Percentiles rank a stretch among this genome's conserved stretches.
Evolutionary conservation across 2,888 invertebrate genomes (phyloP).

Genomic region (Dicycla oo): DNA sequence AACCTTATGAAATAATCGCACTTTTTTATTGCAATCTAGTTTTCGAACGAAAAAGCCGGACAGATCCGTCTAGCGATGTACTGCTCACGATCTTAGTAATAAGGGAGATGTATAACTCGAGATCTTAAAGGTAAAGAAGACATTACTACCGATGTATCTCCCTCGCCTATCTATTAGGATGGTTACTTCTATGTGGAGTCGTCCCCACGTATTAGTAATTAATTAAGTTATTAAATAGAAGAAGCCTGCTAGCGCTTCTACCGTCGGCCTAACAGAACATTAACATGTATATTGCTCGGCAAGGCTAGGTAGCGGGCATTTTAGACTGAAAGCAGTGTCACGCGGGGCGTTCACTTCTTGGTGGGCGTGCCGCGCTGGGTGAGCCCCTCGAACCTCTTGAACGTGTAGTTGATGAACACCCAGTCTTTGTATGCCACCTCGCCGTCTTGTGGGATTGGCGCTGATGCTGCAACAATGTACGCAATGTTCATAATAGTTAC

Average conservation of each 20-base stretch:
- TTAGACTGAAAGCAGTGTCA: slow-evolving; percentile 62
- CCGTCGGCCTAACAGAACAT: slow-evolving; percentile 25
- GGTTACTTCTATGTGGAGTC: slow-evolving; percentile 10
- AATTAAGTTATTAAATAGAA: slow-evolving; percentile 44
- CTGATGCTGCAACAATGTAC: slow-evolving; percentile 92
- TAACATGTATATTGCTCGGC: slow-evolving; percentile 49
- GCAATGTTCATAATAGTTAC: slow-evolving; percentile 63
- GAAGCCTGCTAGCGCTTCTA: slow-evolving; percentile 49
- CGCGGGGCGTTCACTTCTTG: slow-evolving; percentile 91
- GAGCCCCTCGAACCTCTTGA: slow-evolving; percentile 99
- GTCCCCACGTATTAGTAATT: slow-evolving; percentile 33
- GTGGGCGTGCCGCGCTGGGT: slow-evolving; percentile 96
- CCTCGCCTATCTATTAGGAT: slow-evolving; percentile 13
- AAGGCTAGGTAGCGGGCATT: slow-evolving; percentile 48
- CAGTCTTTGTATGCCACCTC: slow-evolving; percentile 99
- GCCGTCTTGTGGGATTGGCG: slow-evolving; percentile 96
- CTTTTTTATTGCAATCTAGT: slow-evolving; percentile 49
- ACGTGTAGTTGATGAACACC: slow-evolving; percentile 99
- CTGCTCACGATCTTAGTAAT: slow-evolving; percentile 22
- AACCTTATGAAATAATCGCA: slow-evolving; percentile 52
- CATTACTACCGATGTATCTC: slow-evolving; percentile 12
- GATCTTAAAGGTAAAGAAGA: slow-evolving; percentile 15
- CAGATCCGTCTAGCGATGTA: slow-evolving; percentile 45
- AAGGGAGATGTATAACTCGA: slow-evolving; percentile 22
- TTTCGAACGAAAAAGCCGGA: slow-evolving; percentile 34